phyloP scores from a whole-genome alignment of 2,888 invertebrate genomes.

The Urechis unicinctus region DNA sequence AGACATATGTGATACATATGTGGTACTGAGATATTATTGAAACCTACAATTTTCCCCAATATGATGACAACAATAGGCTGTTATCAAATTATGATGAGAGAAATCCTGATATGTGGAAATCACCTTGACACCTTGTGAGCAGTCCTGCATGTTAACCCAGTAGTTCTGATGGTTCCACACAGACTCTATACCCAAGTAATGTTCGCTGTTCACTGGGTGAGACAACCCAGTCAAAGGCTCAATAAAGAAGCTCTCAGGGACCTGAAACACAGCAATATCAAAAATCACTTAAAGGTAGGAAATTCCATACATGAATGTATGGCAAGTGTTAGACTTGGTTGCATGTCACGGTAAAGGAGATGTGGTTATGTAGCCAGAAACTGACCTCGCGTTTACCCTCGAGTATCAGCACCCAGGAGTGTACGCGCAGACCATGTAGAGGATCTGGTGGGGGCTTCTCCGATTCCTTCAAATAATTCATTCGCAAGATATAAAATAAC shows the following conservation, averaged over 20 bases:
- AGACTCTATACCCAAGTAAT: conserved; percentile 73
- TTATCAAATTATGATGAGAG: too few relatives aligned
- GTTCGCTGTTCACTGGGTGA: conserved; percentile 55
- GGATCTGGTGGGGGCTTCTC: conserved; percentile 48
- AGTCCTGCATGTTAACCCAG: conserved; percentile 53
- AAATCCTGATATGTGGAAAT: too few relatives aligned
- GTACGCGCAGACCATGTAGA: conserved; percentile 55
- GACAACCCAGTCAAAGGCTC: conserved; percentile 75
- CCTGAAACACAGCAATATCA: too few relatives aligned
- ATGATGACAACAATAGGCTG: too few relatives aligned
- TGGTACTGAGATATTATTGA: too few relatives aligned
- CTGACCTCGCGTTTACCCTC: conserved; percentile 54
- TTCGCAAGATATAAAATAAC: too few relatives aligned
- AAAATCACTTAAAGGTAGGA: conserved; percentile 52
- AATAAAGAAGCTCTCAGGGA: conserved; percentile 68
- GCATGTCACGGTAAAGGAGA: neutral
- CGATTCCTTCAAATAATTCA: conserved; percentile 39
- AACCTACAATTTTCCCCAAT: too few relatives aligned
- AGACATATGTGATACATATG: too few relatives aligned
- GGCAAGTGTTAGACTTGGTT: neutral
- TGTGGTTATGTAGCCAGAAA: too few relatives aligned
- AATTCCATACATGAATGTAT: neutral
- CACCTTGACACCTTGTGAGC: conserved; percentile 48
- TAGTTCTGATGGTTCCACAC: conserved; percentile 81
- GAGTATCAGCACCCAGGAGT: conserved; percentile 76